Percentiles rank a stretch among this genome's conserved stretches.
Conservation (phyloP, 30 jellyfish, hydroid and myxozoan genomes). For the Mastigias papua region DNA sequence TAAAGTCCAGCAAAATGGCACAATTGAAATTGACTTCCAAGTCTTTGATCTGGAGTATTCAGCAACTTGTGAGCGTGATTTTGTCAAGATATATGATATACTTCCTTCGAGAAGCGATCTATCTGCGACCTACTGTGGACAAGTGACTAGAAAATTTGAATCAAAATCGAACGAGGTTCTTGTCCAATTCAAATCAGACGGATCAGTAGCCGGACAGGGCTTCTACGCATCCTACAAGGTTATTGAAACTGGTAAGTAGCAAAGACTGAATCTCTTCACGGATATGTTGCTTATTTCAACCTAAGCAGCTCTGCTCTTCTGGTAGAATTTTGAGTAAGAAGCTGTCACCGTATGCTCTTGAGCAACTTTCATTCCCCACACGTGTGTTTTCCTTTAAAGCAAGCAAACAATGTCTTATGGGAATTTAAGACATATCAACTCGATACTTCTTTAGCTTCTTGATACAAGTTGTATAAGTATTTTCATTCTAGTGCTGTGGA, state of each 20-base stretch:
- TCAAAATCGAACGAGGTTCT: neutral
- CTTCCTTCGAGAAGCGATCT: neutral
- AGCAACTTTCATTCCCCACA: too few relatives aligned
- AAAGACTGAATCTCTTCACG: too few relatives aligned
- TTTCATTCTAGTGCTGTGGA: too few relatives aligned
- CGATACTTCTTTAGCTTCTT: too few relatives aligned
- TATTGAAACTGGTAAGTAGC: neutral
- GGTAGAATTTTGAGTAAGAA: too few relatives aligned
- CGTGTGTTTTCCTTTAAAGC: too few relatives aligned
- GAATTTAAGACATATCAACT: too few relatives aligned
- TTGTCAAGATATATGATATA: neutral
- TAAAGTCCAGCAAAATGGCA: neutral
- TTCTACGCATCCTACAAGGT: neutral
- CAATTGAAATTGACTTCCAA: slow-evolving; percentile 2
- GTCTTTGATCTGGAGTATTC: neutral
- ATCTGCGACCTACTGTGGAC: neutral
- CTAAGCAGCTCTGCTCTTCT: too few relatives aligned
- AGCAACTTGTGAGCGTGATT: neutral
- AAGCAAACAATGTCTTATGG: too few relatives aligned
- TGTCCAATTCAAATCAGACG: neutral
- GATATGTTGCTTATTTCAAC: too few relatives aligned
- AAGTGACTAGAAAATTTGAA: neutral
- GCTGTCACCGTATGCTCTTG: too few relatives aligned
- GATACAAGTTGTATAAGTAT: too few relatives aligned
- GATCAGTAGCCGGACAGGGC: neutral